These are phyloP conservation scores for Cyanistes caeruleus DNA, from an alignment of 2,113 vertebrate species.

Conservation along the genomic window DNA sequence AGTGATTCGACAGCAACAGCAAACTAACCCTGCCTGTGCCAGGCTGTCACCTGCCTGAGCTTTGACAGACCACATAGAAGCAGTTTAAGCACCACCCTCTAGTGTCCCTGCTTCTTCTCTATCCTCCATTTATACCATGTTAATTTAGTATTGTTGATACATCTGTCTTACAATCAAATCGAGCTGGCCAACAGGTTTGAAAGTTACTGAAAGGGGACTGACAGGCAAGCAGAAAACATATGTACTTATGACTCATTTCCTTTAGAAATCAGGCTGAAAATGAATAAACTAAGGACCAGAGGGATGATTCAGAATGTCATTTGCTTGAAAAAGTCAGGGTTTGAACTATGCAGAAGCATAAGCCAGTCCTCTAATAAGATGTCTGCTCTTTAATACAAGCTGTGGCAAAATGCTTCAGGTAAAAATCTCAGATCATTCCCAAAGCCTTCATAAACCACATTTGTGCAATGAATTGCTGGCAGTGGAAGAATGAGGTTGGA, in stretches of 20 bases:
- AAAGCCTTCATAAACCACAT: not conserved
- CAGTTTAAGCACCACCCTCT: not conserved
- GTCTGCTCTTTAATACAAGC: not conserved
- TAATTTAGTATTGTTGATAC: not conserved
- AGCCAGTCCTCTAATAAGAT: not conserved
- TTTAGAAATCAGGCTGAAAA: slow-evolving; percentile 6
- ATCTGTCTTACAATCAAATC: not conserved
- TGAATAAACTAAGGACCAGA: not conserved
- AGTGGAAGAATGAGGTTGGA: not conserved
- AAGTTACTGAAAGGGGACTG: not conserved
- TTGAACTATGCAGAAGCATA: not conserved
- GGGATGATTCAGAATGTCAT: not conserved
- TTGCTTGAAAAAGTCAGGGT: not conserved
- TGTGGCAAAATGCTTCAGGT: not conserved
- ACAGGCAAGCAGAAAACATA: not conserved
- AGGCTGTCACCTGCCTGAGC: not conserved
- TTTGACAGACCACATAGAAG: rapidly evolving
- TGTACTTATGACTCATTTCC: not conserved
- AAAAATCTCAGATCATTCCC: not conserved
- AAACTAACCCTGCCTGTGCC: not conserved
- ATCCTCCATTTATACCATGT: not conserved
- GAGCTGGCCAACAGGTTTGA: not conserved
- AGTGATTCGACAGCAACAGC: not conserved
- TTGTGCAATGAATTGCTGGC: not conserved
- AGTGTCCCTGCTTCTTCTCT: not conserved